Base-by-base conservation (phyloP, 2,888 invertebrate species). In the Prostheceraeus crozeri region DNA sequence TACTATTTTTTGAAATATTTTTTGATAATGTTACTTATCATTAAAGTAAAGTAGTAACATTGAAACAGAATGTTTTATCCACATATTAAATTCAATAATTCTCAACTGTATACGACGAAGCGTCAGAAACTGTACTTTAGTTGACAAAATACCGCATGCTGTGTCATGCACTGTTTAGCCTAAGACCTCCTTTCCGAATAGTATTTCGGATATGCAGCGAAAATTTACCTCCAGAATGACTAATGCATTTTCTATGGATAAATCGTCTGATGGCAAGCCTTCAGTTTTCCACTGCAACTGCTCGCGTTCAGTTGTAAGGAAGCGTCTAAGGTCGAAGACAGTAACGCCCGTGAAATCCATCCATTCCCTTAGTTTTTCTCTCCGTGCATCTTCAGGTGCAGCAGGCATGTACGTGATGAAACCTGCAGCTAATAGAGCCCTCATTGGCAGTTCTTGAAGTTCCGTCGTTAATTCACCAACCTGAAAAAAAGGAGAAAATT, bases 201-300 rank as follows among this genome's bases (percentile, higher is more conserved):
- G n/a, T n/a, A 45, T 45, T 45, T 45, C n/a, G 10, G 10, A 10
- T 10, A 19, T 6, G 19, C 16, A 53, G 6, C 8, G 8, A 14
- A 54, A 46, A 2, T 54, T 27, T 57, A 85, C 86, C 80, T 85
- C 83, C 66, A 84, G 80, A 63, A 88, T 83, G 46, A 86, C 82
- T 11, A 86, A 81, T 3, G 85, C 87, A 75, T 89, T 89, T 76
- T 89, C 86, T 53, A 85, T 77, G 2, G 86, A 85, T 8, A 86
- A 79, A 59, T 81, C 81, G 74, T 88, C 87, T 0, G 84, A 82
- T 0, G 89, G 85, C 3, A 91, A 77, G 0, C 89, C 89, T 70
- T 88, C 85, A 0, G 84, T 82, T 71, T 86, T 85, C 89, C 90
- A 91, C 65, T 84, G 83, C 52, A 90, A 75, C 68, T 85, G 84